Evolutionary conservation across 2,797 vertebrate genomes (phyloP), one percentile per base, ranked within the genome.

Genomic region (Myripristis jacobus): DNA sequence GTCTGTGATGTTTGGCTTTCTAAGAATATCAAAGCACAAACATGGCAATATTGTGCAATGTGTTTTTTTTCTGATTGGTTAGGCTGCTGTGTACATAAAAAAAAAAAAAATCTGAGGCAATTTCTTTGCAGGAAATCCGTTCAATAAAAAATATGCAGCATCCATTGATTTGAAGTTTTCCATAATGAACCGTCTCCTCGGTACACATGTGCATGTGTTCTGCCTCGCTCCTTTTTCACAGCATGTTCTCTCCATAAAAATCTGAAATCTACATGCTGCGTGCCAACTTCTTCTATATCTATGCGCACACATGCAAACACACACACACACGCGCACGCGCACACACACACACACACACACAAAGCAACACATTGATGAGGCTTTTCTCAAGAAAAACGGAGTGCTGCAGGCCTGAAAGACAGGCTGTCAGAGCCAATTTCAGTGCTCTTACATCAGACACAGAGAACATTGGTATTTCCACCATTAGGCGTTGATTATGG

Each of bases 81-180:
- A 43, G 68, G 74, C 83, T 73, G 80, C 79, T 70, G 16, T 44
- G 54, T 67, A 73, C 62, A 77, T 58, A 86, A 78, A 62, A 61
- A 63, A 62, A 77, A 81, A 66, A n/a, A n/a, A n/a, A n/a, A n/a
- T n/a, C n/a, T 62, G 48, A 80, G 71, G 68, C 50, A 65, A 76
- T 83, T 80, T 81, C 70, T 81, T 21, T 16, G n/a, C 80, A 86
- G 83, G 84, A 88, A 88, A 88, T 86, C 72, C 87, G 84, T 86
- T 87, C 67, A 89, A 88, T 91, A 90, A 92, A 91, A 87, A 84
- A n/a, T 53, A 76, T 75, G 70, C 86, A 88, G 86, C 82, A 77
- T 74, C 68, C 77, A 65, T 73, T 73, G 70, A 81, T 79, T 77
- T 84, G 73, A 77, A 77, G 77, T 55, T 84, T 77, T 84, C 80